Conservation (phyloP, 2,888 invertebrate species). For the Bombylius discolor region DNA sequence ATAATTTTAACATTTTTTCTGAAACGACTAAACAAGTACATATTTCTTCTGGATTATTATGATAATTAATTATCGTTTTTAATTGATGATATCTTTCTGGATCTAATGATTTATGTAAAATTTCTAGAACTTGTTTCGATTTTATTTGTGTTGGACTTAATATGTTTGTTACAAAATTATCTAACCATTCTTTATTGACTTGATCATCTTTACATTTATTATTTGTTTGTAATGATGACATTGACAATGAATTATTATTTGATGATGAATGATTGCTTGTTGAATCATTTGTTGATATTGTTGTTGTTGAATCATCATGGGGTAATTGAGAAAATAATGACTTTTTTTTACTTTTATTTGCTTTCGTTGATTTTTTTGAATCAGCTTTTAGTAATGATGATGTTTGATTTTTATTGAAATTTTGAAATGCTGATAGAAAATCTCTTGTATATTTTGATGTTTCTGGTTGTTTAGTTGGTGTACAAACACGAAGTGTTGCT, state of each 20-base stretch:
- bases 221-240: too few species aligned
- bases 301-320: too few species aligned
- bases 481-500: neutral
- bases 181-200: slow-evolving; percentile 17
- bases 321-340: too few species aligned
- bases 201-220: neutral
- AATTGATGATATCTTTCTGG: neutral
- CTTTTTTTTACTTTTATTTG: too few species aligned
- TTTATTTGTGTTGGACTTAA: slow-evolving; percentile 18
- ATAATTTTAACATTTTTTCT: neutral
- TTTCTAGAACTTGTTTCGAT: neutral
- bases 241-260: too few species aligned
- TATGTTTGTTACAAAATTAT: slow-evolving; percentile 20
- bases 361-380: too few species aligned
- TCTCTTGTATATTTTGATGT: neutral
- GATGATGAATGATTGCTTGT: too few species aligned
- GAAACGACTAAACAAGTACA: neutral
- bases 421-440: neutral
- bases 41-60: neutral
- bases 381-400: too few species aligned
- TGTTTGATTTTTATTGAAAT: neutral
- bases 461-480: neutral
- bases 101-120: neutral
- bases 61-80: neutral
- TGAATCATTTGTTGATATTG: too few species aligned